Conservation (phyloP, 2,113 vertebrate genomes). For the Hippocampus mohnikei region DNA sequence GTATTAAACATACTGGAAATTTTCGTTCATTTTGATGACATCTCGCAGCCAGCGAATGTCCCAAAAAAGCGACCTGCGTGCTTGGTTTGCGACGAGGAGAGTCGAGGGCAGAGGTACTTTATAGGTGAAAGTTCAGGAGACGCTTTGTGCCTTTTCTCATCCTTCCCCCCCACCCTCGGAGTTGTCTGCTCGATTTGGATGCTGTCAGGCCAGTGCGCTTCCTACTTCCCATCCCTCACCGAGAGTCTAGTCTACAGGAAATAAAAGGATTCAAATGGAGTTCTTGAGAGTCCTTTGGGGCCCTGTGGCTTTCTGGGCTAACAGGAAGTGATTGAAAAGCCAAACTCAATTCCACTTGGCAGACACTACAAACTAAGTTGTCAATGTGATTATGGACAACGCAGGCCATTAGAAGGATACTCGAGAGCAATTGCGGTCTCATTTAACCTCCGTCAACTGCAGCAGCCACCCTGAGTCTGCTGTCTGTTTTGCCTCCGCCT, state of each 20-base stretch:
- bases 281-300: conserved; percentile 48
- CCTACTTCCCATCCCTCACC: conserved; percentile 30
- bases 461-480: not conserved
- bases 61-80: not conserved
- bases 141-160: conserved; percentile 21
- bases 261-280: conserved; percentile 57
- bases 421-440: conserved; percentile 12
- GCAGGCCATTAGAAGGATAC: conserved; percentile 16
- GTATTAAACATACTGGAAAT: not conserved
- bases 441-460: conserved; percentile 8
- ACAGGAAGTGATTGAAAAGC: conserved; percentile 56
- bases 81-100: conserved; percentile 4
- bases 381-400: conserved; percentile 40
- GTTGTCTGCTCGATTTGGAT: conserved; percentile 46
- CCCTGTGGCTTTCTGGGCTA: conserved; percentile 49
- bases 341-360: conserved; percentile 27
- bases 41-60: not conserved
- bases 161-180: conserved; percentile 23
- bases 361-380: conserved; percentile 41
- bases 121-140: conserved; percentile 47
- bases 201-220: conserved; percentile 38
- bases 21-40: conserved; percentile 7
- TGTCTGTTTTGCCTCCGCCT: not conserved
- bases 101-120: conserved; percentile 33
- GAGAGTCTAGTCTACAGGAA: conserved; percentile 61